Conservation (phyloP, 2,888 invertebrate genomes). For the Hipparchia semele region DNA sequence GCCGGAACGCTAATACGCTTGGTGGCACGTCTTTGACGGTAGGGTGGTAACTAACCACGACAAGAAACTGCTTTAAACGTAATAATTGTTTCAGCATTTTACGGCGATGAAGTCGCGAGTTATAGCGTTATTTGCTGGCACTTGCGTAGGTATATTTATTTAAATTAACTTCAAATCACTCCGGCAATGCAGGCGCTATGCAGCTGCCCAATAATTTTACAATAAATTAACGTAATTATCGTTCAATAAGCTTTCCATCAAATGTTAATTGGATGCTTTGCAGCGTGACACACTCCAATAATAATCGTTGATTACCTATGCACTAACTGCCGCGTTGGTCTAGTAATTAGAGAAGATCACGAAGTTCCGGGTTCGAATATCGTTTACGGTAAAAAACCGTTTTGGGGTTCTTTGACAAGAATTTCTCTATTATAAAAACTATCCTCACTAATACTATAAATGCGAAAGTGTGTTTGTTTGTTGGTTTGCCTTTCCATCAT, state of each 20-base stretch:
- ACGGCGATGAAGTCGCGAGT: too few relatives aligned
- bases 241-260: slow-evolving; percentile 32
- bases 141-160: neutral
- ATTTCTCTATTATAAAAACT: neutral
- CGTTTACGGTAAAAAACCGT: neutral
- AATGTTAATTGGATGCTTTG: slow-evolving; percentile 15
- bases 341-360: neutral
- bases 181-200: neutral
- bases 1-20: too few relatives aligned
- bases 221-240: slow-evolving; percentile 41
- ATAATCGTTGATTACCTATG: slow-evolving; percentile 23
- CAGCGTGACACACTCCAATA: slow-evolving; percentile 27
- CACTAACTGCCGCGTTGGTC: neutral
- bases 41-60: too few relatives aligned
- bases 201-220: slow-evolving; percentile 21
- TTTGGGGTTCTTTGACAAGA: neutral
- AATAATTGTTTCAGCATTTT: too few relatives aligned
- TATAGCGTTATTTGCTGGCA: too few relatives aligned
- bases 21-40: too few relatives aligned
- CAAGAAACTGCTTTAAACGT: too few relatives aligned
- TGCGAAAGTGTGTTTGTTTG: too few relatives aligned
- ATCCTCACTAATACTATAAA: too few relatives aligned
- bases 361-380: too few relatives aligned
- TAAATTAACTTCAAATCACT: neutral
- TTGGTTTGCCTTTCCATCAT: too few relatives aligned